Conservation (phyloP, 2,797 vertebrate genomes). For the Diceros bicornis region DNA sequence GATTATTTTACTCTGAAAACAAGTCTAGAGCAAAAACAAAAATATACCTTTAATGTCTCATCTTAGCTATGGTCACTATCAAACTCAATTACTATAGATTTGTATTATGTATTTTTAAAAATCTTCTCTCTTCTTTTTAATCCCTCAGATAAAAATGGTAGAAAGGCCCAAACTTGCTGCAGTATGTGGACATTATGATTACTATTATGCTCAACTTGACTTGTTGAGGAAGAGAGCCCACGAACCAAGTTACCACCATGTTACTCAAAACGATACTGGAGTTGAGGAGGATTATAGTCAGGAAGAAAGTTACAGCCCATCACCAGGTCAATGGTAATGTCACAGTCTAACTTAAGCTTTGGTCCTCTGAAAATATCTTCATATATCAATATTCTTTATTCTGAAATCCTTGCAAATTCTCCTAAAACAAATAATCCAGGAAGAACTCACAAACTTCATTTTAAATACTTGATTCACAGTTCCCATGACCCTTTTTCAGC, state of each 20-base stretch:
- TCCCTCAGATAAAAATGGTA: slow-evolving; percentile 68
- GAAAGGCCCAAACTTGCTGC: slow-evolving; percentile 77
- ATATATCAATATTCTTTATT: background rate
- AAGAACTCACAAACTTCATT: background rate
- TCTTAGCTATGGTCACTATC: background rate
- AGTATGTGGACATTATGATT: slow-evolving; percentile 85
- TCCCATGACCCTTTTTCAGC: background rate
- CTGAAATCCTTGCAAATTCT: slow-evolving; percentile 51
- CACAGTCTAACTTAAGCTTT: slow-evolving; percentile 8
- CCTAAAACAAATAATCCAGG: background rate
- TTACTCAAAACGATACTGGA: slow-evolving; percentile 74
- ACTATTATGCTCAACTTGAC: slow-evolving; percentile 91
- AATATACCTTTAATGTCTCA: background rate
- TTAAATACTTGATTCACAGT: background rate
- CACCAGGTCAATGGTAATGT: slow-evolving; percentile 90
- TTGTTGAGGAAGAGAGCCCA: slow-evolving; percentile 86
- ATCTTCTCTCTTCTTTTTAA: slow-evolving; percentile 9
- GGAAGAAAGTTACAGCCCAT: slow-evolving; percentile 73
- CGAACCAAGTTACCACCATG: slow-evolving; percentile 44
- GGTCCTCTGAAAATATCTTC: background rate
- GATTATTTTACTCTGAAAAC: slow-evolving; percentile 11
- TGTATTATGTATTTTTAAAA: background rate
- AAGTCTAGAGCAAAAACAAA: slow-evolving; percentile 25
- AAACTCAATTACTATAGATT: background rate
- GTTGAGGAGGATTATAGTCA: slow-evolving; percentile 79